Evolutionary conservation across 2,113 vertebrate species (phyloP).

Genomic region (Coregonus clupeaformis): DNA sequence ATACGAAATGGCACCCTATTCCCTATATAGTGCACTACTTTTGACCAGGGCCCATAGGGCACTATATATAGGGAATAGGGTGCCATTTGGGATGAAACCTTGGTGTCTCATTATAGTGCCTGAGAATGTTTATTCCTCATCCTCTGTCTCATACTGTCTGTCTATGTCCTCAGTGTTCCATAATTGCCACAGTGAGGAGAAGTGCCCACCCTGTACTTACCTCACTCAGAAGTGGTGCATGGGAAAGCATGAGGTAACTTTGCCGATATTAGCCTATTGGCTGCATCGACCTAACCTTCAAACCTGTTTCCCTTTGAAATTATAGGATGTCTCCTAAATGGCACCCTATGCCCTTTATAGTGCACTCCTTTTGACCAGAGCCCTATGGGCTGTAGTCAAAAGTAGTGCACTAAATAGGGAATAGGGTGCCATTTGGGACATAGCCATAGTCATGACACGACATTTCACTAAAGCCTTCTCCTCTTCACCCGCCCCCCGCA

Average conservation of each 20-base stretch:
- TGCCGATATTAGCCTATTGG: neutral
- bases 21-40: no score
- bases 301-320: no score
- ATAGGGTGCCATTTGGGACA: no score
- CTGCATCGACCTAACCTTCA: no score
- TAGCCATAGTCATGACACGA: neutral
- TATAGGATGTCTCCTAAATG: no score
- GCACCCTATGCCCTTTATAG: no score
- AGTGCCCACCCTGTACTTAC: conserved; percentile 95
- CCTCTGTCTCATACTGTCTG: neutral
- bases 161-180: conserved; percentile 84
- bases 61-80: neutral
- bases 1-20: no score
- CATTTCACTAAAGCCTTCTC: neutral
- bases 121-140: neutral
- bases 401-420: no score
- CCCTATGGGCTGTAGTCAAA: no score
- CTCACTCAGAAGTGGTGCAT: conserved; percentile 98
- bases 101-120: no score
- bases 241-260: conserved; percentile 91
- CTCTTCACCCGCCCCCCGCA: conserved; percentile 43
- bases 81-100: neutral
- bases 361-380: no score
- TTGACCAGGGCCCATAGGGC: no score
- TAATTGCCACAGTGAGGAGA: conserved; percentile 94